phyloP scores from a whole-genome alignment of 2,113 vertebrate species.

The Beaufortia kweichowensis region DNA sequence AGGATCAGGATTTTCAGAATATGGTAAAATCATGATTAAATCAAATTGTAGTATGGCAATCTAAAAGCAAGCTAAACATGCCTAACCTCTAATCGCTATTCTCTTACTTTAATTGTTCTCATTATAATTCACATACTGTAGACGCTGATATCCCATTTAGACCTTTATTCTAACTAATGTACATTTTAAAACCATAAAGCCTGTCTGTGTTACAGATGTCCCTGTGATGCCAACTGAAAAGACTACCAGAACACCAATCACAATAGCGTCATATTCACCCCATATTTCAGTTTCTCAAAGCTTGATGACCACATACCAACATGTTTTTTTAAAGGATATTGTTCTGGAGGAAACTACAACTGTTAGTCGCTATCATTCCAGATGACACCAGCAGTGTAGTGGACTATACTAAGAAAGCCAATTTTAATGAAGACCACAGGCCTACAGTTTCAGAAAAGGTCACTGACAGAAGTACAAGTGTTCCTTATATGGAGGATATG shows the following conservation, averaged over 20 bases:
- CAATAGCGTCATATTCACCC: not conserved
- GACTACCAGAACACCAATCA: not conserved
- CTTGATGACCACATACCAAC: not conserved
- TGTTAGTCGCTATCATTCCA: not conserved
- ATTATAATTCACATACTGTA: not conserved
- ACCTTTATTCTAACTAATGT: not conserved
- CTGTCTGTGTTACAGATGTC: slow-evolving; percentile 9
- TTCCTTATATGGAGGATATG: not conserved
- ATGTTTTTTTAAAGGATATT: not conserved
- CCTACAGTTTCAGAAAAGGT: not conserved
- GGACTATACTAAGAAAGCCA: not conserved
- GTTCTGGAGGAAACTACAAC: slow-evolving; percentile 10
- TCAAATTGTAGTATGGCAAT: too few relatives aligned
- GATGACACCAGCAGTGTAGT: not conserved
- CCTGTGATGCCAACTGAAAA: not conserved
- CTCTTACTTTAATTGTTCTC: not conserved
- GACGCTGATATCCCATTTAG: not conserved
- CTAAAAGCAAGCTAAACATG: not conserved
- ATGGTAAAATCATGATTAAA: not conserved
- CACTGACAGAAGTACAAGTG: not conserved
- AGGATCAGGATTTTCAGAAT: slow-evolving; percentile 29
- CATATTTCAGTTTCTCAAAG: not conserved
- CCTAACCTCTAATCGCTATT: not conserved
- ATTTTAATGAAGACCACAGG: not conserved
- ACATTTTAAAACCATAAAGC: slow-evolving; percentile 1